These are phyloP conservation scores for Perognathus longimembris DNA, from an alignment of 2,113 vertebrate species.

Conservation along the genomic window DNA sequence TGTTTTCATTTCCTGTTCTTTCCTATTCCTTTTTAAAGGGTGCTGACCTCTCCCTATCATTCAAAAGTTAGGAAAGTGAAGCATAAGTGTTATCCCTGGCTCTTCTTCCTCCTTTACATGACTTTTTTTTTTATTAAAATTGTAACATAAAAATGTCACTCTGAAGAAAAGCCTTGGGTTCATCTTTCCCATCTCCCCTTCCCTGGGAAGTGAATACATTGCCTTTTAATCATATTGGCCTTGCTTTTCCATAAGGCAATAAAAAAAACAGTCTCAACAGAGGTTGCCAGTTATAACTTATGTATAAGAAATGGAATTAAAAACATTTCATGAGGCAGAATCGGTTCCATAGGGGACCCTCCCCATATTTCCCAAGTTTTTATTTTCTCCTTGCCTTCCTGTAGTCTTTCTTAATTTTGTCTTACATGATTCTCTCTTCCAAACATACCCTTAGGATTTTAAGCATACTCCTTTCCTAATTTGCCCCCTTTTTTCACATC, in stretches of 20 bases:
- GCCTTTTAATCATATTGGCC: constrained; percentile 76
- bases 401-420: constrained; percentile 71
- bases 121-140: constrained; percentile 77
- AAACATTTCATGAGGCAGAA: constrained; percentile 73
- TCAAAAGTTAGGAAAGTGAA: constrained; percentile 58
- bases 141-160: constrained; percentile 75
- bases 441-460: constrained; percentile 53
- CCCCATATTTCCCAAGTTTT: constrained; percentile 67
- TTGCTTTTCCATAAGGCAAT: constrained; percentile 76
- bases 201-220: constrained; percentile 63
- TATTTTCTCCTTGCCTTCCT: constrained; percentile 53
- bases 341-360: constrained; percentile 16
- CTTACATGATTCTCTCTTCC: constrained; percentile 52
- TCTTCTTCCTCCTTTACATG: constrained; percentile 61
- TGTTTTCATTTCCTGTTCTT: constrained; percentile 34
- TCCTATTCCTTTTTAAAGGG: constrained; percentile 34
- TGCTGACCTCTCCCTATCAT: constrained; percentile 22
- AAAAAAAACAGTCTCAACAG: constrained; percentile 76
- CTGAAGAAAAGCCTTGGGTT: constrained; percentile 71
- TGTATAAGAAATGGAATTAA: constrained; percentile 79
- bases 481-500: background rate
- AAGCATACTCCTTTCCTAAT: constrained; percentile 11
- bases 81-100: constrained; percentile 11
- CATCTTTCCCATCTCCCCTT: constrained; percentile 65
- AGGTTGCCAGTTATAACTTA: constrained; percentile 74